Base-by-base conservation (phyloP, 1,140 invertebrate species). In the Chelonus insularis region DNA sequence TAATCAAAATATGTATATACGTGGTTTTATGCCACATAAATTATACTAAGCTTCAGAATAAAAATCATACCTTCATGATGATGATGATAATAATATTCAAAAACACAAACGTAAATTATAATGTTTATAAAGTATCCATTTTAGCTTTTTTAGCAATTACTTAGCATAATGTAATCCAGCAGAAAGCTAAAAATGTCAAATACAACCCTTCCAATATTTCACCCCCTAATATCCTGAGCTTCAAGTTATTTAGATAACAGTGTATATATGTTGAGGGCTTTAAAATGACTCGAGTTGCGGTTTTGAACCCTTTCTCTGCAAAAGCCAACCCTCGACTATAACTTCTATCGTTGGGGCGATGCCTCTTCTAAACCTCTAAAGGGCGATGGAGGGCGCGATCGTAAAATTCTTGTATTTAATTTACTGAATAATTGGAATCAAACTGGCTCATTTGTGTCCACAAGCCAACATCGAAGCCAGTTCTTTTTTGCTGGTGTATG, bases 361-460 rank as follows among this genome's bases (percentile, higher is more conserved):
- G 54, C 25, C 51, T 43, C 32, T 47, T 51, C n/a, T 4, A 9
- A 34, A 16, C 8, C 4, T 25, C 54, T 57, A 18, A 16, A 43
- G 12, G 21, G 23, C 45, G 25, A 41, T 54, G 18, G 56, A 51
- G 41, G 56, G 56, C 36, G 32, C 34, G 66, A 63, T 68, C 68
- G 70, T 76, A 73, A 79, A 78, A 71, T 61, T 57, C 67, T 48
- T 72, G 79, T 79, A 80, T 79, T 81, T 81, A 81, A 81, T 81
- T 81, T 78, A 81, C 75, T 78, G 79, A 80, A 81, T 81, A 81
- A 80, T 81, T 80, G 77, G 74, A 78, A 80, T 78, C 76, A 80
- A 81, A 77, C 78, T 70, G 76, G 65, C 78, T 80, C 78, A 79
- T 80, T 81, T 80, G 76, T 71, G 74, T 72, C 68, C 68, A 12